Evolutionary conservation across 2,797 vertebrate species (phyloP).

Genomic region (Hoplostethus atlanticus): DNA sequence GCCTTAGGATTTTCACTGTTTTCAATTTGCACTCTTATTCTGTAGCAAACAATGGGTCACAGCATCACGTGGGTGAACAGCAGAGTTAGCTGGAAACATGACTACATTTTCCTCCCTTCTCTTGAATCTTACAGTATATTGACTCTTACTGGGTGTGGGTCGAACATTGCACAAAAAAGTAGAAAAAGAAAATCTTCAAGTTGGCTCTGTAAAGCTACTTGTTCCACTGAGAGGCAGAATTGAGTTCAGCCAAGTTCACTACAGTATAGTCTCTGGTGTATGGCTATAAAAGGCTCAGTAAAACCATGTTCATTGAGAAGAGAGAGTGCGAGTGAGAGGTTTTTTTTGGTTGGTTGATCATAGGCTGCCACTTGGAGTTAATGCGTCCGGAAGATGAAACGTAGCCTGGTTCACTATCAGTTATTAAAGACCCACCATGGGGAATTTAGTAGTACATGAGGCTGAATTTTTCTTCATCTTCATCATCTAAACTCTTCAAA

Average conservation of each 20-base stretch:
- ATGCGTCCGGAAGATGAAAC: conserved; percentile 63
- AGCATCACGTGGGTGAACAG: conserved; percentile 50
- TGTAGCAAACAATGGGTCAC: conserved; percentile 71
- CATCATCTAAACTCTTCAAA: conserved; percentile 45
- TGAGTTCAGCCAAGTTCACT: conserved; percentile 65
- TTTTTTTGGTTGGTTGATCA: conserved; percentile 66
- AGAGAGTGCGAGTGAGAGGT: conserved; percentile 36
- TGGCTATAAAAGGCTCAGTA: conserved; percentile 57
- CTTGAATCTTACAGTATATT: conserved; percentile 15
- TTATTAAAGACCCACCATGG: conserved; percentile 40
- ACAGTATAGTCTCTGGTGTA: conserved; percentile 44
- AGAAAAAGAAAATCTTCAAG: background rate
- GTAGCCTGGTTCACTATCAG: conserved; percentile 49
- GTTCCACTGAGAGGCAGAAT: conserved; percentile 41
- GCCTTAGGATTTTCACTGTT: conserved; percentile 72
- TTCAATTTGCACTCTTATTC: conserved; percentile 72
- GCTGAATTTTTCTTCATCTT: conserved; percentile 44
- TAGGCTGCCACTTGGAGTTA: conserved; percentile 58
- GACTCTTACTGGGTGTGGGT: conserved; percentile 18
- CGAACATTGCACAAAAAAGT: conserved; percentile 7
- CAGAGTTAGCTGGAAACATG: conserved; percentile 39
- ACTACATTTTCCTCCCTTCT: background rate
- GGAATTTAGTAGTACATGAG: conserved; percentile 52
- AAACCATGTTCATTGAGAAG: conserved; percentile 34
- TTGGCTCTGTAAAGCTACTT: conserved; percentile 29